Evolutionary conservation across 2,888 invertebrate species (phyloP).

Genomic region (Cheilosia variabilis): DNA sequence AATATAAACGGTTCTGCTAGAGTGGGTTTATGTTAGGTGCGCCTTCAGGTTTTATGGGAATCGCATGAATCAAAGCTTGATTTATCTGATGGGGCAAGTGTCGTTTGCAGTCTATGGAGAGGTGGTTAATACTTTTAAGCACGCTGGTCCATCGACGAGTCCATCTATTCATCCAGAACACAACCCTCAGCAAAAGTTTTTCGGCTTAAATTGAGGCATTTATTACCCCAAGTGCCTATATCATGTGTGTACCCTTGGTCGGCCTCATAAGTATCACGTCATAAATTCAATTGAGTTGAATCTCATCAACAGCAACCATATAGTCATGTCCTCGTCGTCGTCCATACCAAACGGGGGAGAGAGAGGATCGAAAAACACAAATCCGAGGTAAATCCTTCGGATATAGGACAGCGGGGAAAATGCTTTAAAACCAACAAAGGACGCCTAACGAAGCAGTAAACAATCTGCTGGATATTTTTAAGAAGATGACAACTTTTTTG

Average conservation of each 20-base stretch:
- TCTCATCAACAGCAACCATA: slow-evolving; percentile 59
- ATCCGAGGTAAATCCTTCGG: slow-evolving; percentile 48
- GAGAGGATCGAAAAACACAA: slow-evolving; percentile 57
- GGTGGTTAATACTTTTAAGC: no score
- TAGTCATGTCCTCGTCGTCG: neutral
- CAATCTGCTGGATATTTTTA: slow-evolving; percentile 66
- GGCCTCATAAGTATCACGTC: slow-evolving; percentile 49
- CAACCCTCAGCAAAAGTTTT: no score
- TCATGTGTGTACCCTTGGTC: slow-evolving; percentile 1
- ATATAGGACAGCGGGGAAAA: slow-evolving; percentile 19
- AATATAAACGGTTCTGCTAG: slow-evolving; percentile 2
- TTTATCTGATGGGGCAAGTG: slow-evolving; percentile 9
- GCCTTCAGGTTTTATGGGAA: neutral
- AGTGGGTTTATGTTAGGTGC: neutral
- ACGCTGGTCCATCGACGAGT: no score
- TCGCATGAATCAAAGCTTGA: slow-evolving; percentile 11
- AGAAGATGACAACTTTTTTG: slow-evolving; percentile 57
- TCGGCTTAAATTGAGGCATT: no score
- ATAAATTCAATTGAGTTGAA: slow-evolving; percentile 72
- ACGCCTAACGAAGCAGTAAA: slow-evolving; percentile 70
- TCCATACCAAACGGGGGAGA: slow-evolving; percentile 11
- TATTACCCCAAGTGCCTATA: no score
- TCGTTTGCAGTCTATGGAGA: no score
- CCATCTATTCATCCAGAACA: no score
- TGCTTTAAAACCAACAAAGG: slow-evolving; percentile 68